A percentile compares a stretch with the other conserved stretches of the same genome.
These are phyloP conservation scores for Acipenser ruthenus DNA, from an alignment of 2,797 vertebrate genomes.

Conservation along the genomic window DNA sequence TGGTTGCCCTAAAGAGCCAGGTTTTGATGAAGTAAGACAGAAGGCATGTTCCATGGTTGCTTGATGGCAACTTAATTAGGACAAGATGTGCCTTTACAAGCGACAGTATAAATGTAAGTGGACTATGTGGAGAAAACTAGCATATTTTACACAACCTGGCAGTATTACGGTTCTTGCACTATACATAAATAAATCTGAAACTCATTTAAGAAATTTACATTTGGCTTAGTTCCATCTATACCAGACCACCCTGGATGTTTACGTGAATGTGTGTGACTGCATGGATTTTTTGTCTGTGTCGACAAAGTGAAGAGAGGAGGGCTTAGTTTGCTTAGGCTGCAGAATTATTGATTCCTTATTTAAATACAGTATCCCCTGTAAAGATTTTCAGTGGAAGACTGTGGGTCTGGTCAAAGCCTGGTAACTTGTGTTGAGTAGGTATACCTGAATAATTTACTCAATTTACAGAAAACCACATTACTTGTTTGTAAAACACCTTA, in stretches of 20 bases:
- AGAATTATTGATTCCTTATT: background rate
- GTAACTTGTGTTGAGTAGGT: background rate
- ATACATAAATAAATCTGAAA: constrained; percentile 13
- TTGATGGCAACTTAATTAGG: background rate
- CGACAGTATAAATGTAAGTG: background rate
- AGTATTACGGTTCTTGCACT: background rate
- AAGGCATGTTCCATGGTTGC: background rate
- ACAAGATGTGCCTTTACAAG: constrained; percentile 3
- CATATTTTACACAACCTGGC: constrained; percentile 2
- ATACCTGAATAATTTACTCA: background rate
- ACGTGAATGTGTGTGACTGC: background rate
- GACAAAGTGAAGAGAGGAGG: background rate
- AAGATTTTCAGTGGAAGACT: background rate
- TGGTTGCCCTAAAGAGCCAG: no score
- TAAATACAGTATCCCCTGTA: background rate
- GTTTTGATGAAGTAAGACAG: background rate
- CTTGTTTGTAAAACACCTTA: no score
- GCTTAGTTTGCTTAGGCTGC: background rate
- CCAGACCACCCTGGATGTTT: constrained; percentile 19
- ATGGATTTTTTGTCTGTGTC: no score
- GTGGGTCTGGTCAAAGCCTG: background rate
- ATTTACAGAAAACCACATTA: background rate
- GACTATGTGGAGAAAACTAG: background rate
- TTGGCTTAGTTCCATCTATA: constrained; percentile 2
- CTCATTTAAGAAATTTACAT: constrained; percentile 12